phyloP scores from a whole-genome alignment of 2,797 vertebrate genomes.

The Acipenser ruthenus region DNA sequence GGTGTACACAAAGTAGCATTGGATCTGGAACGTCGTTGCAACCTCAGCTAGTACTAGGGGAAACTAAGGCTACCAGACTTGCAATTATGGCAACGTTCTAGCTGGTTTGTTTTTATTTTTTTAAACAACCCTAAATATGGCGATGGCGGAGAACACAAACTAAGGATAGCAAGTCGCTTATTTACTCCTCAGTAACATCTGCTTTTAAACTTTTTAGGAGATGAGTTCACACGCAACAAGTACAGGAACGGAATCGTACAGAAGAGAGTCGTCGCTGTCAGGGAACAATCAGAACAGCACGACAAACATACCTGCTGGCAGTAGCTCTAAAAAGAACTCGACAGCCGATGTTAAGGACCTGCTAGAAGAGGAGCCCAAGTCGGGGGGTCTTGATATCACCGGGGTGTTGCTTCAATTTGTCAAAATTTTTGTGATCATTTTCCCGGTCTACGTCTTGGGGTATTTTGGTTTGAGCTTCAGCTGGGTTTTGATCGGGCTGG shows the following conservation, averaged over 20 bases:
- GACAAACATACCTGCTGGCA: slow-evolving; percentile 8
- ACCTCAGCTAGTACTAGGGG: not conserved
- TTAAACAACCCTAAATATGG: not conserved
- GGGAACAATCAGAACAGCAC: slow-evolving; percentile 36
- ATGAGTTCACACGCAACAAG: slow-evolving; percentile 43
- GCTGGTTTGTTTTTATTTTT: not conserved
- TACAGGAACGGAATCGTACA: slow-evolving; percentile 42
- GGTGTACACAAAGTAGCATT: not conserved
- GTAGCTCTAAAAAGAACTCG: slow-evolving; percentile 12
- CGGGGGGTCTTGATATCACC: slow-evolving; percentile 53
- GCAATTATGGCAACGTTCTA: not conserved
- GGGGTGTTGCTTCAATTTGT: slow-evolving; percentile 78
- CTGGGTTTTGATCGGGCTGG: slow-evolving; percentile 83
- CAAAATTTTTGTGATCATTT: slow-evolving; percentile 78
- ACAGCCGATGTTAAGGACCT: slow-evolving; percentile 26
- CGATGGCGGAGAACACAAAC: not conserved
- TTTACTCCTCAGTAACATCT: not conserved
- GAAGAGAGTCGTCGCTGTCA: slow-evolving; percentile 28
- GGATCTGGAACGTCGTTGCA: not conserved
- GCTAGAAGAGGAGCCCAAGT: slow-evolving; percentile 38
- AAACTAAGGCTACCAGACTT: not conserved
- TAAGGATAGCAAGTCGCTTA: not conserved
- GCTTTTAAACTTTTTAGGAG: slow-evolving; percentile 22
- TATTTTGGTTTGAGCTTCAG: slow-evolving; percentile 94
- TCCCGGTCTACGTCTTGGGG: slow-evolving; percentile 84